Evolutionary conservation across 2,797 vertebrate species (phyloP), one percentile per base, ranked within the genome.

Genomic region (Triplophysa yarkandensis): DNA sequence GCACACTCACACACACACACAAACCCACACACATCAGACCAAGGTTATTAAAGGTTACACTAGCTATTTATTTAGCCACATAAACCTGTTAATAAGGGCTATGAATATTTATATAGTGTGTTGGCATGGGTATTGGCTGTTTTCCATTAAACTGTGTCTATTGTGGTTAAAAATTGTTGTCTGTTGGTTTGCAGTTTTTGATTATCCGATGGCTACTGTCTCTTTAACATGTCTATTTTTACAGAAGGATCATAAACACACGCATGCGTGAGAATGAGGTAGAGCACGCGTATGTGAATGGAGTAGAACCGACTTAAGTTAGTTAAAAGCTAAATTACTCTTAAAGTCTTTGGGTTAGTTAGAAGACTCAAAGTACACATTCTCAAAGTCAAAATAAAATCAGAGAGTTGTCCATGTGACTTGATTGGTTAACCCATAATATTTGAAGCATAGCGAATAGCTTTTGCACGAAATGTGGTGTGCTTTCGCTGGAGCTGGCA

Each of bases 151-250:
- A 23, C 19, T 68, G 54, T 43, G 34, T 23, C 21, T 52, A 3
- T 50, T 17, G 6, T 34, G 46, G 6, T 21, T 16, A 2, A 36
- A 16, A 16, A 61, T 68, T 28, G n/a, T 55, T n/a, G 19, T 72
- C 57, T 58, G 7, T 78, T 48, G 44, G 60, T 64, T 60, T 65
- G 34, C 25, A 57, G 62, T 54, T 34, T 68, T 27, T 70, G 60
- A 74, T 44, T 76, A 23, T 66, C 68, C 43, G 63, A 69, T 16
- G 36, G 63, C 61, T 57, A 11, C 58, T 72, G 58, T 52, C 61
- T 66, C 75, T 77, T 77, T 77, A 77, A 78, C 28, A 68, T 28
- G 61, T 74, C 66, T 80, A 71, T 68, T 80, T 77, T 74, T 78
- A 79, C 52, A 64, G 64, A 62, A 73, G 36, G 3, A n/a, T 58